A percentile compares a stretch with the other conserved stretches of the same genome.
Evolutionary conservation across 2,797 vertebrate genomes (phyloP).

Genomic region (Dallia pectoralis): DNA sequence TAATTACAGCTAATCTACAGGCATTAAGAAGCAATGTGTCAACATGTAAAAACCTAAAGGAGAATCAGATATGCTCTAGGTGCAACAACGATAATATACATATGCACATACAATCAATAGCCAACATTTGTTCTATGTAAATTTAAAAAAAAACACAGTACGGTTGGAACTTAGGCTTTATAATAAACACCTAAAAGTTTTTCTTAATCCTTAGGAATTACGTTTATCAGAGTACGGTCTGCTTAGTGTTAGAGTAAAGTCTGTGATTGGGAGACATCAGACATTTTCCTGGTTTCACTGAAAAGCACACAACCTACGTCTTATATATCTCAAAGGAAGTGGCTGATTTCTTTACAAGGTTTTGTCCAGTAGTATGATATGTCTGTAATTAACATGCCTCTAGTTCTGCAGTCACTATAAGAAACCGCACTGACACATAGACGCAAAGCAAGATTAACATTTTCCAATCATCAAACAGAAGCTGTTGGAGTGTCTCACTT

Average conservation of each 20-base stretch:
- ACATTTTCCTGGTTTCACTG: background rate
- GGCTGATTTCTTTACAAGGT: background rate
- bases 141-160: background rate
- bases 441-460: background rate
- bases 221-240: too few relatives aligned
- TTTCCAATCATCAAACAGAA: background rate
- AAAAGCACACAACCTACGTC: background rate
- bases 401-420: background rate
- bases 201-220: too few relatives aligned
- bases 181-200: too few relatives aligned
- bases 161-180: too few relatives aligned
- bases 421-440: background rate
- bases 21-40: background rate
- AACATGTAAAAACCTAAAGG: background rate
- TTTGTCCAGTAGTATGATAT: background rate
- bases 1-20: background rate
- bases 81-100: background rate
- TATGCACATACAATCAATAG: background rate
- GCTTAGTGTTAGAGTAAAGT: background rate
- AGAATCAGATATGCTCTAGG: background rate
- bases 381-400: background rate
- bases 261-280: background rate
- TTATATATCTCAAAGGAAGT: background rate
- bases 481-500: background rate
- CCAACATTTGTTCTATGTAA: background rate